Evolutionary conservation across 2,888 invertebrate species (phyloP).

Genomic region (Torymus tubicola): DNA sequence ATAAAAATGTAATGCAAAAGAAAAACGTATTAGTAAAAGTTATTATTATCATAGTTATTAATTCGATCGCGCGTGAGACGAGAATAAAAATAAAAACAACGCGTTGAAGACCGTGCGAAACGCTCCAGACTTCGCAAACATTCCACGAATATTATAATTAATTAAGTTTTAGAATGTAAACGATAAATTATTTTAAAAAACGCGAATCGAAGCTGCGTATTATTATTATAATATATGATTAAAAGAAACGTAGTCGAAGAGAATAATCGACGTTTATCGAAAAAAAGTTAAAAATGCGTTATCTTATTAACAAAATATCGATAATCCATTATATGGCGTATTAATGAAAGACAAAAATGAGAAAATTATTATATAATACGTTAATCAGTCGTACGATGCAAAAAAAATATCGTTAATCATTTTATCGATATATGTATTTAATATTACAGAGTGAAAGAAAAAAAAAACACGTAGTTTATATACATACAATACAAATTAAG

Average conservation of each 20-base stretch:
- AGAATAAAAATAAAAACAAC: conserved; percentile 7
- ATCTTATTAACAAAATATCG: conserved; percentile 21
- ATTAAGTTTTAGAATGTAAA: conserved; percentile 48
- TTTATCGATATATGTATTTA: conserved; percentile 11
- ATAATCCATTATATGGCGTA: conserved; percentile 39
- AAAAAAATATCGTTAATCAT: conserved; percentile 13
- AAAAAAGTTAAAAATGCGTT: conserved; percentile 41
- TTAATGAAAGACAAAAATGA: conserved; percentile 40
- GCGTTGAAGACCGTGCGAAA: conserved; percentile 21
- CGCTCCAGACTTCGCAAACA: conserved; percentile 54
- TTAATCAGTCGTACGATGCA: conserved; percentile 15
- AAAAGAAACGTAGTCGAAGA: conserved; percentile 16
- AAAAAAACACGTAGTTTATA: conserved; percentile 1
- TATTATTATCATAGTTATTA: conserved; percentile 21
- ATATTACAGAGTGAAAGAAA: too few species aligned
- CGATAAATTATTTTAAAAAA: conserved; percentile 27
- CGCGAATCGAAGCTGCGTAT: conserved; percentile 26
- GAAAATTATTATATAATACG: conserved; percentile 51
- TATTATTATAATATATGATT: conserved; percentile 12
- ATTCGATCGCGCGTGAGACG: conserved; percentile 22
- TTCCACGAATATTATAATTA: conserved; percentile 47
- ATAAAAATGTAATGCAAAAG: conserved; percentile 16
- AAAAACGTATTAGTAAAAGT: conserved; percentile 8
- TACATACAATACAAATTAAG: conserved; percentile 12
- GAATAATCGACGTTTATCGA: conserved; percentile 46